A percentile compares a stretch with the other conserved stretches of the same genome.
Conservation (phyloP, 92 coral and sea anemone species). For the Siderastrea siderea region DNA sequence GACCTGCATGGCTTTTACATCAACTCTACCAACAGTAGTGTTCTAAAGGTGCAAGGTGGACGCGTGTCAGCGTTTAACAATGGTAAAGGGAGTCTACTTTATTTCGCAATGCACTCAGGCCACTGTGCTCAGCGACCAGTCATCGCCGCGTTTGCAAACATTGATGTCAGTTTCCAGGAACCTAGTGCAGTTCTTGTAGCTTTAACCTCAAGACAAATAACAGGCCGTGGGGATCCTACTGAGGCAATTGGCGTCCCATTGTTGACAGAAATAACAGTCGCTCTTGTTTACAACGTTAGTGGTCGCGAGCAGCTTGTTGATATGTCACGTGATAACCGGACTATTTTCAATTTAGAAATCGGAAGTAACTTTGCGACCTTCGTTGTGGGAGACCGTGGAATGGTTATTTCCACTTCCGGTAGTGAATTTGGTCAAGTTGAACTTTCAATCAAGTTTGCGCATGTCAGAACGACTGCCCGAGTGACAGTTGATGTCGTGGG, state of each 20-base stretch:
- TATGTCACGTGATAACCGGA: conserved; percentile 45
- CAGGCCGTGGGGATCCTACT: conserved; percentile 42
- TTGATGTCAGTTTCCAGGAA: conserved; percentile 45
- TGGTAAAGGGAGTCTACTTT: conserved; percentile 23
- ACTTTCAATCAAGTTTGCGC: conserved; percentile 35
- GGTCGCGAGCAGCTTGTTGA: conserved; percentile 36
- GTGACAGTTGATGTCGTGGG: conserved; percentile 47
- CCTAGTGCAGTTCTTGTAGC: conserved; percentile 27
- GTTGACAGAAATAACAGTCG: conserved; percentile 21
- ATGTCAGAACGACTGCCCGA: conserved; percentile 12
- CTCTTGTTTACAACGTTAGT: conserved; percentile 52
- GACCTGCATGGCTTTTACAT: conserved; percentile 40
- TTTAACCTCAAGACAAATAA: conserved; percentile 30
- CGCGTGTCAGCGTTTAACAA: conserved; percentile 26
- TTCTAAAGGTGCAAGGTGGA: conserved; percentile 19
- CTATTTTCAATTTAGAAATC: conserved; percentile 22
- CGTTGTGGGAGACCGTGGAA: not conserved
- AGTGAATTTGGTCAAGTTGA: conserved; percentile 33
- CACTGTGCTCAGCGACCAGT: conserved; percentile 31
- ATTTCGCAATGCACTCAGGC: conserved; percentile 56
- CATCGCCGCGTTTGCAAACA: conserved; percentile 15
- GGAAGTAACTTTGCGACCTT: conserved; percentile 6
- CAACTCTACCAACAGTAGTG: conserved; percentile 49
- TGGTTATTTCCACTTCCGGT: conserved; percentile 46
- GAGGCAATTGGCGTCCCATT: conserved; percentile 38